Percentiles rank a stretch among this genome's conserved stretches.
These are phyloP conservation scores for Campodea augens DNA, from an alignment of 1,140 invertebrate species.

Conservation along the genomic window DNA sequence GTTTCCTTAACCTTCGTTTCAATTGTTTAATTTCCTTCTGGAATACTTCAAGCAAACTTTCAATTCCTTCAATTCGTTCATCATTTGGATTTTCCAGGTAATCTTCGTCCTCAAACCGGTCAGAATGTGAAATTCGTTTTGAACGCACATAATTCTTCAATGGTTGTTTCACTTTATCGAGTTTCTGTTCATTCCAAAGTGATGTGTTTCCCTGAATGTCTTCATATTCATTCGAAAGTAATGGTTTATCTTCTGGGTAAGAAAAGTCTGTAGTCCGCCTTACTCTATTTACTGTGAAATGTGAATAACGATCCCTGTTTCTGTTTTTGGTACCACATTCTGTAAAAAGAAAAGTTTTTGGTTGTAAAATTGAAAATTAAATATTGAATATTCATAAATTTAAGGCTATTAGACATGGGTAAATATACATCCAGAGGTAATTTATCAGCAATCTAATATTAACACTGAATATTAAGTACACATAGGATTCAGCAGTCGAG, in stretches of 20 bases:
- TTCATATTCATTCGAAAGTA: not conserved
- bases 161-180: not conserved
- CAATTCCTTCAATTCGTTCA: constrained; percentile 32
- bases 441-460: too few species aligned
- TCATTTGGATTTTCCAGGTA: constrained; percentile 21
- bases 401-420: too few species aligned
- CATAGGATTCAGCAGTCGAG: too few species aligned
- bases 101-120: not conserved
- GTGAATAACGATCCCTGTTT: too few species aligned
- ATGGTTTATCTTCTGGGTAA: constrained; percentile 12
- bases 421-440: too few species aligned
- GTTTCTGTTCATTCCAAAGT: not conserved
- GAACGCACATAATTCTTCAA: not conserved
- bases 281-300: too few species aligned
- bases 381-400: too few species aligned
- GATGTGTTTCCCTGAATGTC: not conserved
- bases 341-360: too few species aligned
- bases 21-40: constrained; percentile 32
- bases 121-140: constrained; percentile 1
- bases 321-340: too few species aligned
- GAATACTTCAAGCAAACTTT: constrained; percentile 31
- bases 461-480: too few species aligned
- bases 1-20: constrained; percentile 28
- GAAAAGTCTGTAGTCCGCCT: constrained; percentile 15
- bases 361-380: too few species aligned